These are phyloP conservation scores for Tipula helvola DNA, from an alignment of 2,888 invertebrate genomes.

Conservation along the genomic window DNA sequence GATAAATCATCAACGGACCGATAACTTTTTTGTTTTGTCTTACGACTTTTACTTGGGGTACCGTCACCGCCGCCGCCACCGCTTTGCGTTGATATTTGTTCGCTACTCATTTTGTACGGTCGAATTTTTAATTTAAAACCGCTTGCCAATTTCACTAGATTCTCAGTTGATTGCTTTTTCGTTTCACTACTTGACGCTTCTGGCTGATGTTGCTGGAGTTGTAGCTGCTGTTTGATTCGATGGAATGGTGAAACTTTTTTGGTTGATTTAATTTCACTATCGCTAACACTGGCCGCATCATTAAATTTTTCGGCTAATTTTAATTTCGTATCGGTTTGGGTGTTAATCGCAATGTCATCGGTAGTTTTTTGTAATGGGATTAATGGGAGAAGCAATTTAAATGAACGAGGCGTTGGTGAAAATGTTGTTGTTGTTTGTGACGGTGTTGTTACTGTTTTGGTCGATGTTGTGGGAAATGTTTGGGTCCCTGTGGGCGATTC, in stretches of 20 bases:
- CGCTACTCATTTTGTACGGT: not conserved
- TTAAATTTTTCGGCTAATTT: constrained; percentile 12
- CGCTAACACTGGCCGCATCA: constrained; percentile 16
- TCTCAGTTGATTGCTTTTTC: not conserved
- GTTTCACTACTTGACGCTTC: not conserved
- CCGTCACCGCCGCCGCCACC: not conserved
- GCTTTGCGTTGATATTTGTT: constrained; percentile 4
- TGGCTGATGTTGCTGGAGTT: not conserved
- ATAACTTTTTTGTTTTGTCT: constrained; percentile 49
- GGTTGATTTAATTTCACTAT: constrained; percentile 16
- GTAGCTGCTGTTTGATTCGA: not conserved
- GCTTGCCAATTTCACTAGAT: not conserved
- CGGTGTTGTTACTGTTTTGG: constrained; percentile 17
- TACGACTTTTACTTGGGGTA: constrained; percentile 12
- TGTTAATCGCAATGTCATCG: not conserved
- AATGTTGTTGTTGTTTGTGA: not conserved
- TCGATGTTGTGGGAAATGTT: constrained; percentile 30
- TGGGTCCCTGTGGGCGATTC: constrained; percentile 16
- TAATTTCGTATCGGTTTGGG: constrained; percentile 10
- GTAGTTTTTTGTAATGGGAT: not conserved
- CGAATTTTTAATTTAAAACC: not conserved
- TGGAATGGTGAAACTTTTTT: not conserved
- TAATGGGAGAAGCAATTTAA: not conserved
- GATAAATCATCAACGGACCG: constrained; percentile 76
- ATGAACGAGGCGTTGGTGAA: not conserved